phyloP scores from a whole-genome alignment of 35 echinoderm and acorn worm genomes.

The Apostichopus japonicus region DNA sequence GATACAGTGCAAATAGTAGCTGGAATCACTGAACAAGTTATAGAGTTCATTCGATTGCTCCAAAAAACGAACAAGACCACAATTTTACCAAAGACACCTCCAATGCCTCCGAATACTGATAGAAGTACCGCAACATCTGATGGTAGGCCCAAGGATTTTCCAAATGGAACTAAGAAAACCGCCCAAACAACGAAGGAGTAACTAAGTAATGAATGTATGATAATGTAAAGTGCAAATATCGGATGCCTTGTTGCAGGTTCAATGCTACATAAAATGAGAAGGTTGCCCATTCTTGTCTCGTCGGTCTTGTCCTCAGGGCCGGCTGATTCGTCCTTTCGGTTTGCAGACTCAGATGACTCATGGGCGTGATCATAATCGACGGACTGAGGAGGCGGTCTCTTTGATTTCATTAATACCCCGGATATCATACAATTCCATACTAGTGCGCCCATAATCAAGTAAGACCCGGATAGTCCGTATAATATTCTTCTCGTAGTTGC shows the following conservation, averaged over 20 bases:
- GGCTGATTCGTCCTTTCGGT: too few species aligned
- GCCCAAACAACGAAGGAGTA: constrained; percentile 23
- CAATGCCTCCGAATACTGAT: background rate
- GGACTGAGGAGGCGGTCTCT: background rate
- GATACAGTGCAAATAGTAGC: background rate
- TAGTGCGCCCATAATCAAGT: background rate
- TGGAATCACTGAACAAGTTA: background rate
- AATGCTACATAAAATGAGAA: too few species aligned
- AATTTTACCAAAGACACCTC: constrained; percentile 2
- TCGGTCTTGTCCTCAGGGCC: too few species aligned
- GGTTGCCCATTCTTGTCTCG: too few species aligned
- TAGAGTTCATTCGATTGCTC: background rate
- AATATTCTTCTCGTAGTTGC: too few species aligned
- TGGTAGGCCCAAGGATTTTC: background rate
- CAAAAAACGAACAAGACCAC: constrained; percentile 5
- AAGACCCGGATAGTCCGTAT: background rate
- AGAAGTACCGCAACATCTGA: background rate
- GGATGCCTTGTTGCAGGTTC: background rate
- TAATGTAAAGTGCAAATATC: background rate
- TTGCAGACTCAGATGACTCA: too few species aligned
- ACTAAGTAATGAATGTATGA: constrained; percentile 13
- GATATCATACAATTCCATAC: background rate
- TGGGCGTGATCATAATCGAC: too few species aligned
- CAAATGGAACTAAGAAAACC: constrained; percentile 20
- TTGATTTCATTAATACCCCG: background rate